These are phyloP conservation scores for Heliconius hortense DNA, from an alignment of 2,888 invertebrate species.

Conservation along the genomic window DNA sequence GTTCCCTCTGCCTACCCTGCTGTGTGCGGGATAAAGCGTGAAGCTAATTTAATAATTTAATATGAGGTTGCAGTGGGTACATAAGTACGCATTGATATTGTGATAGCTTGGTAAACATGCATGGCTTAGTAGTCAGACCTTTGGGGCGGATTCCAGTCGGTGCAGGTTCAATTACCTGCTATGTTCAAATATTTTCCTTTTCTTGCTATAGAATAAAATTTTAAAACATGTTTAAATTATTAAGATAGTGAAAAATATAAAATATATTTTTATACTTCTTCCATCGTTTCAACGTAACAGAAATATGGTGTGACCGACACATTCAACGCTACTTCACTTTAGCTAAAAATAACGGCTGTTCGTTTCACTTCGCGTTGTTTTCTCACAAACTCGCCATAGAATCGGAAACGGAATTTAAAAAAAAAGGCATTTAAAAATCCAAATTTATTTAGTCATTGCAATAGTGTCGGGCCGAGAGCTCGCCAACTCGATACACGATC, in stretches of 20 bases:
- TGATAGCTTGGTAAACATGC: not conserved
- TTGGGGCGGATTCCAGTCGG: not conserved
- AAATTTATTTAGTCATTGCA: constrained; percentile 39
- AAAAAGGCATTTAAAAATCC: constrained; percentile 34
- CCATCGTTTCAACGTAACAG: too few species aligned
- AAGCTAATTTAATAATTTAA: too few species aligned
- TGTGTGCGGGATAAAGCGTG: too few species aligned
- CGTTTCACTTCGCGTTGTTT: constrained; percentile 25
- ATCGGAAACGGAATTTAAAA: constrained; percentile 27
- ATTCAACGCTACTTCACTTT: constrained; percentile 7
- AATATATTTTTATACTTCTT: not conserved
- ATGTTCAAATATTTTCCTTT: not conserved
- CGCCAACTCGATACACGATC: constrained; percentile 41
- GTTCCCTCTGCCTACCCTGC: too few species aligned
- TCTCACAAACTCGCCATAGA: constrained; percentile 16
- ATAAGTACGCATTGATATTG: not conserved
- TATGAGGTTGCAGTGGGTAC: not conserved
- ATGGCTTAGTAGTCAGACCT: not conserved
- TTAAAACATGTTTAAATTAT: too few species aligned
- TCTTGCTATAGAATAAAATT: too few species aligned
- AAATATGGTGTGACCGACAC: not conserved
- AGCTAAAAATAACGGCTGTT: constrained; percentile 6
- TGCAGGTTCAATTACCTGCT: not conserved
- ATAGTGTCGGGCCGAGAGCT: constrained; percentile 30
- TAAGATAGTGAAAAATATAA: not conserved